Base-by-base conservation (phyloP, 2,797 vertebrate genomes). In the Netta rufina region DNA sequence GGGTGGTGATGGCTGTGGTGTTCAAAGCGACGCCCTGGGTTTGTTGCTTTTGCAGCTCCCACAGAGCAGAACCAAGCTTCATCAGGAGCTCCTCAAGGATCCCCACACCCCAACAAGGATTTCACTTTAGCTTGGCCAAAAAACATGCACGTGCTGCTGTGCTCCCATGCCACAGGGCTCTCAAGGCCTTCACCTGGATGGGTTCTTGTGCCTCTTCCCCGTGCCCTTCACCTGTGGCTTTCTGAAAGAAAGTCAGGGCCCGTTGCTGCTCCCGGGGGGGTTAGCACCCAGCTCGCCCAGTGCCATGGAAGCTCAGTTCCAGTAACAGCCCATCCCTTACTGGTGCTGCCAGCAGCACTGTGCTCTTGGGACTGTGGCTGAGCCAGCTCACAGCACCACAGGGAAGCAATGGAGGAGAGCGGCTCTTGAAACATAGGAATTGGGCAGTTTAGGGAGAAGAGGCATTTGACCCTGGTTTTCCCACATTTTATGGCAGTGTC, bases 301-400 rank as follows among this genome's bases (percentile, higher is more conserved):
- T 1, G 1, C 38, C 30, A 33, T 15, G 18, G 16, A 16, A 24
- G 13, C 24, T 43, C n/a, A 53, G 27, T n/a, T 45, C 49, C 30
- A 15, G 49, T 36, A 57, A 14, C 41, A 72, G 36, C n/a, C 54
- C 82, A 28, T 27, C 70, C 49, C 53, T 32, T 36, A 51, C 4
- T 12, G 53, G 36, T 28, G 9, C 39, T 19, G 66, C 11, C 20
- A 30, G 28, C 20, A 4, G 19, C 66, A 14, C 22, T 2, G 0
- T 8, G 14, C 18, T 11, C 13, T 20, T 8, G 0, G 33, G 17
- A 54, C 60, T 21, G 27, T 8, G 1, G 7, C 3, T 13, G 15
- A 32, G 4, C 66, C 2, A 12, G 16, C n/a, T 24, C 38, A 8
- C 30, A 0, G 1, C n/a, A 6, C 43, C 19, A 45, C 45, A 11